A percentile compares a stretch with the other conserved stretches of the same genome.
These are phyloP conservation scores for Chondrilla cf. caribensis DNA, from an alignment of 37 sponge, comb jelly and placozoan genomes.

Conservation along the genomic window DNA sequence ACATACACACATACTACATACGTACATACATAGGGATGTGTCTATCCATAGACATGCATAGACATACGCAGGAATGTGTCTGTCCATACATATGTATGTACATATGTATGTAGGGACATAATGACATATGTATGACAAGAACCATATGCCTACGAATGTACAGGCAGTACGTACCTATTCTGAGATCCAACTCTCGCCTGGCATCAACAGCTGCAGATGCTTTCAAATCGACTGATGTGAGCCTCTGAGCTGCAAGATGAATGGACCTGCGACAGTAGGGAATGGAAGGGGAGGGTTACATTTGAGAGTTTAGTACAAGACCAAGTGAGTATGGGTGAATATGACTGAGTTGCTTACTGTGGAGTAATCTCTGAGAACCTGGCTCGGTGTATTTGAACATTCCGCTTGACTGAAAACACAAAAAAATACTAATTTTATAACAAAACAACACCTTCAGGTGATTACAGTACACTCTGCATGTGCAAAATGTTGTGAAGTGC, in stretches of 20 bases:
- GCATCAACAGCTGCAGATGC: conserved; percentile 85
- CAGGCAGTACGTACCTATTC: too few species aligned
- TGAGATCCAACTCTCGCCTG: conserved; percentile 90
- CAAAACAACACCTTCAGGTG: too few species aligned
- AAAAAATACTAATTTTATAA: too few species aligned
- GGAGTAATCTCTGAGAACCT: conserved; percentile 94
- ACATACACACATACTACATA: neutral
- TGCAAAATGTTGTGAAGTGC: too few species aligned
- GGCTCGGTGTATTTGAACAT: conserved; percentile 86
- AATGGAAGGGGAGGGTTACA: too few species aligned
- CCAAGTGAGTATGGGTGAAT: neutral
- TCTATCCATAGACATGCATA: too few species aligned
- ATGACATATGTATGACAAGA: too few species aligned
- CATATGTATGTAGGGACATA: too few species aligned
- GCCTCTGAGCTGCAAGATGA: conserved; percentile 61
- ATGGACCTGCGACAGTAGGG: conserved; percentile 64
- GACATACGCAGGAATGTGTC: too few species aligned
- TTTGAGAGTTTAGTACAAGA: neutral
- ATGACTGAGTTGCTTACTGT: conserved; percentile 45
- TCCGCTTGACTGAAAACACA: conserved; percentile 53
- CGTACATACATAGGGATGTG: neutral
- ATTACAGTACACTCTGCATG: too few species aligned
- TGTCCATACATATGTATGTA: too few species aligned
- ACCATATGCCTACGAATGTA: too few species aligned
- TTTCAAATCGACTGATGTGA: conserved; percentile 55